Base-by-base conservation (phyloP, 2,888 invertebrate species). In the Drosophila borborema region DNA sequence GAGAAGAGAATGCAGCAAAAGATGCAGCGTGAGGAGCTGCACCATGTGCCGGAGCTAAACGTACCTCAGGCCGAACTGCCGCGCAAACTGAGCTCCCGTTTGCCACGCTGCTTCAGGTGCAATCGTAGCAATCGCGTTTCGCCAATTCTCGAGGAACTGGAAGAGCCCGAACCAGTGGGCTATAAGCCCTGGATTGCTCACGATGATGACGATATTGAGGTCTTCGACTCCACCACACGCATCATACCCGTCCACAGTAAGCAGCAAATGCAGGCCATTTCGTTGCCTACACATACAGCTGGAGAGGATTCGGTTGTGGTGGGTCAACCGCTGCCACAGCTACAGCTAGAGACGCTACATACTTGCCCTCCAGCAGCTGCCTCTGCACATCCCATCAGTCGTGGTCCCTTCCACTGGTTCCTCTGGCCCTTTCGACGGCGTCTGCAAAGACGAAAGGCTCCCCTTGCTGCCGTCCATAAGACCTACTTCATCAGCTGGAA, bases 401-500 rank as follows among this genome's bases (percentile, higher is more conserved):
- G 82, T 0, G 79, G 80, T 9, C 78, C 85, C 0, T 63, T 90
- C 0, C 77, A 81, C 61, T 92, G 91, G 91, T 72, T 91, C 3
- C 69, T 86, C 8, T 83, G 82, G 68, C 85, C 92, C 14, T 91
- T 91, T 28, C 82, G 87, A 0, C 72, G 83, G 61, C 90, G 81
- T 20, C 40, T 43, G 31, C 18, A 61, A 41, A 41, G 18, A 69
- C 82, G 49, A n/a, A 84, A 72, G 16, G 28, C 70, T 0, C 76
- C 66, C 7, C 56, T 72, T 16, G 92, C 92, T 0, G 91, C 92
- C 12, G 91, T 92, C 1, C 92, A 92, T 65, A 92, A 92, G 66
- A 92, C 91, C 0, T 92, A 92, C 65, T 92, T 92, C 61, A 89
- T 92, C 1, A 86, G 89, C 4, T 92, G 93, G 92, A 87, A 77